Percentiles rank a stretch among this genome's conserved stretches.
Evolutionary conservation across 2,797 vertebrate genomes (phyloP).

Genomic region (Phalanger gymnotis): DNA sequence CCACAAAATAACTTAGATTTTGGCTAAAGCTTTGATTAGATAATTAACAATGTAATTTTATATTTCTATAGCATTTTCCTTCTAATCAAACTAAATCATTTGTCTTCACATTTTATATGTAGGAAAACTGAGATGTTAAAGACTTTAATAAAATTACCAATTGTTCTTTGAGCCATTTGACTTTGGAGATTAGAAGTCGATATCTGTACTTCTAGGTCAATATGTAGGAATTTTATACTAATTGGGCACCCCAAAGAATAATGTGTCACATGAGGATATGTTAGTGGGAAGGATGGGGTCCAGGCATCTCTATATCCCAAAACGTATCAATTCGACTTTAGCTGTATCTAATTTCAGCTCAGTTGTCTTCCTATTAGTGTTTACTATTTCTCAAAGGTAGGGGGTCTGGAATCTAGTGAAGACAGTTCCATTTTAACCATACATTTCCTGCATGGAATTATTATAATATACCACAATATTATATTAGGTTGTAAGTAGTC

Average conservation of each 20-base stretch:
- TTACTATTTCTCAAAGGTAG: not conserved
- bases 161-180: not conserved
- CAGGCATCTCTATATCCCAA: not conserved
- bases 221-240: not conserved
- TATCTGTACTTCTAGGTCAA: not conserved
- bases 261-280: not conserved
- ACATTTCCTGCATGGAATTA: not conserved
- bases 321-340: not conserved
- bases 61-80: not conserved
- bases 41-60: not conserved
- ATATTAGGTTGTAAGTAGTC: not conserved
- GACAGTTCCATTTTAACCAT: not conserved
- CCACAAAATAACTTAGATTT: not conserved
- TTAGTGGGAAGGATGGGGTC: not conserved
- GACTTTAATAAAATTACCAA: not conserved
- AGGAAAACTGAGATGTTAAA: not conserved
- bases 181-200: not conserved
- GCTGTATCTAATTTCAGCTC: not conserved
- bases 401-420: not conserved
- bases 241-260: not conserved
- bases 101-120: not conserved
- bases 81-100: not conserved
- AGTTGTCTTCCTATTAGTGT: not conserved
- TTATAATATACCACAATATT: not conserved
- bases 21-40: not conserved